Evolutionary conservation across 2,113 vertebrate species (phyloP), one percentile per base, ranked within the genome.

Genomic region (Phycodurus eques): DNA sequence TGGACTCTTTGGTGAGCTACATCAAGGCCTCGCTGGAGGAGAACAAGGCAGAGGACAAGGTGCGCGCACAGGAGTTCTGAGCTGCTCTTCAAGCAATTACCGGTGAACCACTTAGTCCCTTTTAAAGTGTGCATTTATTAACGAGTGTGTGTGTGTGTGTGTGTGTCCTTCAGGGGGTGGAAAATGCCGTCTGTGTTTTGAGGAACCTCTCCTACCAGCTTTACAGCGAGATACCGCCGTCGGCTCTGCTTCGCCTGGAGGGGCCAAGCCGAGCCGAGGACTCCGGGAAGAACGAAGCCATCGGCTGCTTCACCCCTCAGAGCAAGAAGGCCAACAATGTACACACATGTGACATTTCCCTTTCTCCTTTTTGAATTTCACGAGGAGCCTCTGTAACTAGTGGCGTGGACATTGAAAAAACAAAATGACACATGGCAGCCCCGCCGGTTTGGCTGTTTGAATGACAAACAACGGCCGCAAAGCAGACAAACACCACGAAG

Each of bases 161-260:
- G 53, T 75, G 31, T 82, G 54, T 73, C 1, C 60, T 68, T 11
- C 73, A 98, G 98, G 97, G 96, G 0, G 93, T 97, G 77, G 97
- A 99, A 89, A 99, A 98, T 0, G 90, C 94, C 0, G 90, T 96
- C 70, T 99, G 98, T 1, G 93, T 98, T 68, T 83, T 99, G 87
- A 93, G 98, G 76, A 99, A 99, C 92, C 92, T 99, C 85, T 98
- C 96, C 71, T 98, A 95, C 88, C 95, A 97, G 76, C 89, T 99
- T 42, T 98, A 98, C 5, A 77, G 82, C 0, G 98, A 99, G 87
- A 93, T 99, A 84, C 94, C 96, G 0, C 92, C 94, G 0, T 94
- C 94, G 0, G 85, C 89, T 0, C 76, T 92, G 4, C 74, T 88
- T 73, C 93, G 94, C 49, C 88, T 98, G 9, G 95, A 96, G 49